Conservation (phyloP, 2,797 vertebrate genomes). For the Babyrousa celebensis region DNA sequence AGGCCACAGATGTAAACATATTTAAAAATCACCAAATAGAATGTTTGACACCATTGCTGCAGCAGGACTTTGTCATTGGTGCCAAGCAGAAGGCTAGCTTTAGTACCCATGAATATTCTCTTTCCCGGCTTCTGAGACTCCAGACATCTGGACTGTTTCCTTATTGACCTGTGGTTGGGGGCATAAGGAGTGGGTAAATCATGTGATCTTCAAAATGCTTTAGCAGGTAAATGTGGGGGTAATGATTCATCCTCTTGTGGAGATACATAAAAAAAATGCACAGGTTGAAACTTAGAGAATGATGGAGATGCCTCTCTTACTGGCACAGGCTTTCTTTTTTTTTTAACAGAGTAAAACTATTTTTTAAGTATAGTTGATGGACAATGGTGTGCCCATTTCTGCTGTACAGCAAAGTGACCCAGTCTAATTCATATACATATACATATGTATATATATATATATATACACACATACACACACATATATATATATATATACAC, state of each 20-base stretch:
- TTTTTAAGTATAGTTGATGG: background rate
- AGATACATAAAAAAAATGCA: background rate
- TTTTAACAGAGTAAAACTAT: background rate
- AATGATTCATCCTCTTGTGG: rapidly evolving
- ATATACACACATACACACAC: no score
- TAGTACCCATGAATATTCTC: background rate
- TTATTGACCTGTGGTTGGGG: background rate
- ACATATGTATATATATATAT: no score
- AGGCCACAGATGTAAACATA: conserved; percentile 78
- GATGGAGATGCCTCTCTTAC: background rate
- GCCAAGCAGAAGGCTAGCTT: background rate
- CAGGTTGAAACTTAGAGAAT: background rate
- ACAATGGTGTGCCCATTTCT: no score
- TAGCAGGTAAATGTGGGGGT: no score
- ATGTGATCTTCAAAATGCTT: background rate
- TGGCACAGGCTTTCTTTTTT: background rate
- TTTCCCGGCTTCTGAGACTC: background rate
- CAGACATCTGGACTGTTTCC: background rate
- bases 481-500: no score
- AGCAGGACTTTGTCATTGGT: background rate
- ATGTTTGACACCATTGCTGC: conserved; percentile 36
- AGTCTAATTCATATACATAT: no score
- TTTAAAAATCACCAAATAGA: conserved; percentile 76
- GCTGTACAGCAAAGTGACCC: no score
- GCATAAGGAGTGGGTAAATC: background rate